phyloP scores from a whole-genome alignment of 2,113 vertebrate species.

The Eclectus roratus region DNA sequence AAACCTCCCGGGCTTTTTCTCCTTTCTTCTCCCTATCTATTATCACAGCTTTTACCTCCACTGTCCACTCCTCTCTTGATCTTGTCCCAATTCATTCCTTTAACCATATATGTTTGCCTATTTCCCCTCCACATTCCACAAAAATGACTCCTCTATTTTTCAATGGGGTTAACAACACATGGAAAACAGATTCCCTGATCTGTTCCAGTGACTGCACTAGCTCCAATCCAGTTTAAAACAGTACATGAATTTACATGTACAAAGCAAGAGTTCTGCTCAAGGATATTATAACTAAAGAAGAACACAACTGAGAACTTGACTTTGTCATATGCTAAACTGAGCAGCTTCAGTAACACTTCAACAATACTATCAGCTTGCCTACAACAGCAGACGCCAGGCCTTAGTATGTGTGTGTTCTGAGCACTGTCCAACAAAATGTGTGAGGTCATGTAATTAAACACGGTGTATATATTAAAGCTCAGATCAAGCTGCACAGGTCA shows the following conservation, averaged over 20 bases:
- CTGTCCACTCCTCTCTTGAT: neutral
- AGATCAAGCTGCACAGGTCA: neutral
- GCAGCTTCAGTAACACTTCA: neutral
- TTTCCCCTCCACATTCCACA: neutral
- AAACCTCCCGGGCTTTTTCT: constrained; percentile 8
- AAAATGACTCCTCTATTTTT: neutral
- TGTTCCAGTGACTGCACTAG: neutral
- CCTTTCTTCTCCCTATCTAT: neutral
- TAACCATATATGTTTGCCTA: neutral
- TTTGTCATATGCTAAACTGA: neutral
- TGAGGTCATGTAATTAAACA: neutral
- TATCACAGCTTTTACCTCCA: neutral
- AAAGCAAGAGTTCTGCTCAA: neutral
- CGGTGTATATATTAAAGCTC: neutral
- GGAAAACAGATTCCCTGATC: neutral
- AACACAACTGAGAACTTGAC: neutral
- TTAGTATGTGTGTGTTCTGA: neutral
- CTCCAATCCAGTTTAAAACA: neutral
- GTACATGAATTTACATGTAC: neutral
- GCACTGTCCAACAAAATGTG: neutral
- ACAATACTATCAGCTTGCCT: neutral
- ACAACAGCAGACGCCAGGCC: neutral
- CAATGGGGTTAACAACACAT: neutral
- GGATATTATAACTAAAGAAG: neutral
- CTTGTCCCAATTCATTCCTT: fast-evolving